phyloP scores from a whole-genome alignment of 2,888 invertebrate genomes.

The Brachypterus glaber region DNA sequence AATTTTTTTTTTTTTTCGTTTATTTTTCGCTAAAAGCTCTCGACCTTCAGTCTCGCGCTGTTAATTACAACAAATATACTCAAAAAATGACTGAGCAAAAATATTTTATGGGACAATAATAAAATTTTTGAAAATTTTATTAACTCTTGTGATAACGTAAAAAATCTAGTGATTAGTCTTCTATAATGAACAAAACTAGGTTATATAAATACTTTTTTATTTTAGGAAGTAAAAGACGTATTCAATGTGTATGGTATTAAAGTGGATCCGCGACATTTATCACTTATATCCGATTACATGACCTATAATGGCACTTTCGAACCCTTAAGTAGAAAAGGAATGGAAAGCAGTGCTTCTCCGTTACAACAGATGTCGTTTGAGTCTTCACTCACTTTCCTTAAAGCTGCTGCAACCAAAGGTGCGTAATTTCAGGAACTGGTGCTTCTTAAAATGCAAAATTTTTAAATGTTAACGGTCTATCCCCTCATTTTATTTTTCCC shows the following conservation, averaged over 20 bases:
- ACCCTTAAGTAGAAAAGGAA: slow-evolving; percentile 83
- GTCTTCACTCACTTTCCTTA: slow-evolving; percentile 78
- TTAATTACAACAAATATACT: too few species aligned
- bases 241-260: slow-evolving; percentile 96
- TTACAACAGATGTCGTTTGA: slow-evolving; percentile 98
- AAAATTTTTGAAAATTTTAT: too few species aligned
- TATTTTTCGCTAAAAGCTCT: too few species aligned
- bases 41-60: too few species aligned
- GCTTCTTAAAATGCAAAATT: neutral
- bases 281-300: slow-evolving; percentile 95
- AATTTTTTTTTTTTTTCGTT: too few species aligned
- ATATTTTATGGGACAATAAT: too few species aligned
- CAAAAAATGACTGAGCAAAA: too few species aligned
- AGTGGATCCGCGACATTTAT: slow-evolving; percentile 89
- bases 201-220: slow-evolving; percentile 9
- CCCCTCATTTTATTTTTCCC: too few species aligned
- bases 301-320: slow-evolving; percentile 85
- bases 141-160: too few species aligned
- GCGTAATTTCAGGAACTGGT: slow-evolving; percentile 12
- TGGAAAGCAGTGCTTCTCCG: slow-evolving; percentile 85
- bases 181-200: slow-evolving; percentile 1
- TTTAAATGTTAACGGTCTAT: slow-evolving; percentile 2
- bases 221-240: slow-evolving; percentile 83
- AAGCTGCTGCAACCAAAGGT: slow-evolving; percentile 62
- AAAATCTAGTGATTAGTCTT: too few species aligned